Evolutionary conservation across 1,140 invertebrate species (phyloP), one percentile per base, ranked within the genome.

Genomic region (Drosophila tani): DNA sequence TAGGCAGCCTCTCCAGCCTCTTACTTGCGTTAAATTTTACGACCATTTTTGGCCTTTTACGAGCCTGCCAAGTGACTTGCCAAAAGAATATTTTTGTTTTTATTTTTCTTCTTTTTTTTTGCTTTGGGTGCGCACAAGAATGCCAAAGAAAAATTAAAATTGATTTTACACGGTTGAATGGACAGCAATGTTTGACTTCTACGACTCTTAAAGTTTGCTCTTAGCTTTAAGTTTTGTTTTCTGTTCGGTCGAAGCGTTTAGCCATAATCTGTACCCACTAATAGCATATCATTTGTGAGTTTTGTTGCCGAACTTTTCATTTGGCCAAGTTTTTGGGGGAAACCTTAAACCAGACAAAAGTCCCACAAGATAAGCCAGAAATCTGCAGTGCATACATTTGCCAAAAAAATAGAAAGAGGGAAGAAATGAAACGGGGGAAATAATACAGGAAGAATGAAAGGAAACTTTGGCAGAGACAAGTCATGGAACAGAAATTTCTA

Each of bases 401-500:
- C 77, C 84, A 88, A 78, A 67, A 85, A 4, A 46, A 58, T 38
- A 45, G 17, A 43, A 45, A 47, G 27, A 41, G 2, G 11, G 8
- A 7, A 7, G 6, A 29, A 29, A 1, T 29, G n/a, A 67, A 24
- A 11, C 27, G 27, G 19, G 17, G 38, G 17, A 29, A 64, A 75
- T 67, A 76, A 67, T 76, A 50, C 55, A 75, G 73, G 73, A 76
- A 69, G 64, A 69, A 78, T 77, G 64, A 58, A 78, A 69, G 56
- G 64, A 77, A 78, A 78, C 74, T 78, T 78, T 78, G 75, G 75
- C 75, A 77, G 64, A 51, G 65, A 75, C 71, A 77, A 84, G 57
- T 85, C 82, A 82, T 86, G 69, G 55, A 79, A 79, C 53, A 51
- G 76, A 88, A 88, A 90, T 71, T 81, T 88, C 81, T 81, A 88